Percentiles rank a stretch among this genome's conserved stretches.
phyloP scores from a whole-genome alignment of 2,113 vertebrate genomes.

The Elachura formosa region DNA sequence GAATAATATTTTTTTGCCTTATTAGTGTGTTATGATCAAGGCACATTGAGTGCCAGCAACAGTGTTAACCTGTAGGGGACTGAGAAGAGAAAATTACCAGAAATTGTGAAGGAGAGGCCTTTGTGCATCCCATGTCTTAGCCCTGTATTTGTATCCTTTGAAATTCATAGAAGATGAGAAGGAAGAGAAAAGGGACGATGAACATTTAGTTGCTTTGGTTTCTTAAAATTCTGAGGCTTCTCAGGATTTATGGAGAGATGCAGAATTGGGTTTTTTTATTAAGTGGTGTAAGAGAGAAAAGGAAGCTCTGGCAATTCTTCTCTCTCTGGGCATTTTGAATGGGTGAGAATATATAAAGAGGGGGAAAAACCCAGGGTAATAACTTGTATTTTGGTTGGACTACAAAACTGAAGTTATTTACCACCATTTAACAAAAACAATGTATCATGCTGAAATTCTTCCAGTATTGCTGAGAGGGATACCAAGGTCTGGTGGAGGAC shows the following conservation, averaged over 20 bases:
- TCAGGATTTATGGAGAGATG: not conserved
- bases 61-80: not conserved
- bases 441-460: not conserved
- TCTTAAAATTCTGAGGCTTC: not conserved
- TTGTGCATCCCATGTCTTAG: not conserved
- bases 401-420: not conserved
- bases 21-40: not conserved
- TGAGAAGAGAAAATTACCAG: not conserved
- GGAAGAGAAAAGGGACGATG: not conserved
- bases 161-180: not conserved
- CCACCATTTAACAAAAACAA: not conserved
- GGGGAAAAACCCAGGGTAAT: rapidly evolving
- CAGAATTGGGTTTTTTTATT: not conserved
- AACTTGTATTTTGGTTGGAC: not conserved
- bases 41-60: not conserved
- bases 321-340: not conserved
- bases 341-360: not conserved
- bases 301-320: not conserved
- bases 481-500: not conserved
- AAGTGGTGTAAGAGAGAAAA: not conserved
- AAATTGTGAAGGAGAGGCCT: not conserved
- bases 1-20: not conserved
- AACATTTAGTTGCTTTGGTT: not conserved
- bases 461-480: not conserved
- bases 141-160: not conserved